These are phyloP conservation scores for Nannospalax galili DNA, from an alignment of 2,113 vertebrate species.

Conservation along the genomic window DNA sequence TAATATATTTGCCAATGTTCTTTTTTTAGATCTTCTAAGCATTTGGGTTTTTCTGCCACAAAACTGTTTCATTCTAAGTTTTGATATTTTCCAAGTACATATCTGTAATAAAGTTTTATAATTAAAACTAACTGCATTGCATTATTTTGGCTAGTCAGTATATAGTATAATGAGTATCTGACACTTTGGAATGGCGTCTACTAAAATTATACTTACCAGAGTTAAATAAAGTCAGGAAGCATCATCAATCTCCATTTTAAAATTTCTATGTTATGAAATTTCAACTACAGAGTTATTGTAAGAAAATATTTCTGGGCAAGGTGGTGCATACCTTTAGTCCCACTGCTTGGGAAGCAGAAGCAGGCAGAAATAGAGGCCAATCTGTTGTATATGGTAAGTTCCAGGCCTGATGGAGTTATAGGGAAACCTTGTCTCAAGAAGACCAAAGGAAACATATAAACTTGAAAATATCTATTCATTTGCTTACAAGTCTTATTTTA, in stretches of 20 bases:
- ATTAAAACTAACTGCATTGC: neutral
- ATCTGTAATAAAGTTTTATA: neutral
- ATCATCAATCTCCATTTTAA: neutral
- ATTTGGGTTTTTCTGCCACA: neutral
- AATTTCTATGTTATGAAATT: neutral
- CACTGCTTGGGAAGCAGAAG: too few relatives aligned
- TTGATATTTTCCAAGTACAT: neutral
- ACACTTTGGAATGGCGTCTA: neutral
- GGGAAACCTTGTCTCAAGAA: too few relatives aligned
- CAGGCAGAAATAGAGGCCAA: too few relatives aligned
- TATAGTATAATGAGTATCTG: neutral
- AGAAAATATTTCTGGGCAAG: too few relatives aligned
- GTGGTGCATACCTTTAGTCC: too few relatives aligned
- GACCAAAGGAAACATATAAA: too few relatives aligned
- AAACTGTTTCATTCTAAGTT: neutral
- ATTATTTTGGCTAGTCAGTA: neutral
- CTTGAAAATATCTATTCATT: neutral
- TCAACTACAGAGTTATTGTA: neutral
- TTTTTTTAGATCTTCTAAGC: neutral
- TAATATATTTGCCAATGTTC: neutral
- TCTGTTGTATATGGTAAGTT: too few relatives aligned
- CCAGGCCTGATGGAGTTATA: too few relatives aligned
- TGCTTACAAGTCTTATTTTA: neutral
- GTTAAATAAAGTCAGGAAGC: neutral
- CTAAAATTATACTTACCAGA: neutral